Conservation (phyloP, 92 coral and sea anemone species). For the Chrysogorgia sp. region DNA sequence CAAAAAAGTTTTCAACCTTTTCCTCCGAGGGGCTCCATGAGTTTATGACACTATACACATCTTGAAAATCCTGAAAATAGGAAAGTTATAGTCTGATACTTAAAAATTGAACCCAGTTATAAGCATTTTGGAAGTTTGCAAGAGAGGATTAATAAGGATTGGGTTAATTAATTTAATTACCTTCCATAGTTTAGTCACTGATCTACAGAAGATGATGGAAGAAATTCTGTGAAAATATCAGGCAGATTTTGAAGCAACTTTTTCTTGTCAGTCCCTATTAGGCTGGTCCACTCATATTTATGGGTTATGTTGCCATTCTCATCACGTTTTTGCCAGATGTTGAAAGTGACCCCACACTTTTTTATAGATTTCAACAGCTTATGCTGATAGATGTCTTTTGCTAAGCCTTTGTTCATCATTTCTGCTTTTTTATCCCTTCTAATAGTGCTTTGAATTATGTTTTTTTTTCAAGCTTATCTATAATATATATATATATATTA, state of each 20-base stretch:
- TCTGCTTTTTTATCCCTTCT: constrained; percentile 29
- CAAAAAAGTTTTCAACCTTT: constrained; percentile 12
- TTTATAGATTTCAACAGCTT: constrained; percentile 24
- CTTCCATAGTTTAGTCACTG: constrained; percentile 25
- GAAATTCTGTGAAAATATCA: not conserved
- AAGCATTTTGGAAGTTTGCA: not conserved
- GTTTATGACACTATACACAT: constrained; percentile 14
- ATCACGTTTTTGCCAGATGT: constrained; percentile 24
- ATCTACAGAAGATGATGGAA: not conserved
- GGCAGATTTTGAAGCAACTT: constrained; percentile 40
- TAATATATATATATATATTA: not conserved
- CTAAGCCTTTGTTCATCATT: constrained; percentile 24
- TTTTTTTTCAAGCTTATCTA: constrained; percentile 33
- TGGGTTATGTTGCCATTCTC: constrained; percentile 45
- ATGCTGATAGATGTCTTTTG: constrained; percentile 11
- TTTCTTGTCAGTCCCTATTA: constrained; percentile 48
- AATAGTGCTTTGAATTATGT: constrained; percentile 12
- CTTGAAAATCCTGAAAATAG: not conserved
- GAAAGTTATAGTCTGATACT: not conserved
- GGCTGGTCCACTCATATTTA: constrained; percentile 50
- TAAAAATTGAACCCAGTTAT: not conserved
- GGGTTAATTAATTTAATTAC: constrained; percentile 2
- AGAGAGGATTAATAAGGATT: not conserved
- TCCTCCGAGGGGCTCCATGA: constrained; percentile 26
- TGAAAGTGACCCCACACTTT: constrained; percentile 42